Evolutionary conservation across 2,113 vertebrate species (phyloP).

Genomic region (Seriola rivoliana): DNA sequence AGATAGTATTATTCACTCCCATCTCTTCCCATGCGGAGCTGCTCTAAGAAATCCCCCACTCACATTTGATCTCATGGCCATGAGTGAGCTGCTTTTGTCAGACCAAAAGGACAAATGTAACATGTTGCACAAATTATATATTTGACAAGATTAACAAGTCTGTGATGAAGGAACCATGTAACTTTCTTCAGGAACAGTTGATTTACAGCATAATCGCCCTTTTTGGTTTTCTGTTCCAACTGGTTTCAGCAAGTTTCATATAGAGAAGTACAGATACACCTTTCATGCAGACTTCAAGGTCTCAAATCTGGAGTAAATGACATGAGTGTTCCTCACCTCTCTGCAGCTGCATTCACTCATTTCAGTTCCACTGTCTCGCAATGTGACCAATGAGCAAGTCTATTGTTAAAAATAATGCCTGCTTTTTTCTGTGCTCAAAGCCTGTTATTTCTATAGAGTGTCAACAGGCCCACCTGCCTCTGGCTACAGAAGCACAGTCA

Average conservation of each 20-base stretch:
- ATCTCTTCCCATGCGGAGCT: slow-evolving; percentile 34
- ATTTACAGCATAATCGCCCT: background rate
- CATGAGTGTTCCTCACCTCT: background rate
- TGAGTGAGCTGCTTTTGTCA: slow-evolving; percentile 3
- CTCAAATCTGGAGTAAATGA: background rate
- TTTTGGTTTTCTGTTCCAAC: background rate
- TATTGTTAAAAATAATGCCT: no score
- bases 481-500: slow-evolving; percentile 1
- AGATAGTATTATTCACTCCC: slow-evolving; percentile 54
- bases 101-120: background rate
- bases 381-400: no score
- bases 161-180: background rate
- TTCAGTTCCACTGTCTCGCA: no score
- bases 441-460: background rate
- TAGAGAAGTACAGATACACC: background rate
- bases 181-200: background rate
- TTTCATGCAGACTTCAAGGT: background rate
- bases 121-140: slow-evolving; percentile 15
- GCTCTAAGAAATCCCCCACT: background rate
- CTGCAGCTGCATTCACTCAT: no score
- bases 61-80: slow-evolving; percentile 56
- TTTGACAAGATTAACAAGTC: background rate
- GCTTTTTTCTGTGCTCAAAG: background rate
- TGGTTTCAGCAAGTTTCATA: background rate
- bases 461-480: slow-evolving; percentile 24